phyloP scores from a whole-genome alignment of 2,797 vertebrate genomes.

The Diplodus sargus region DNA sequence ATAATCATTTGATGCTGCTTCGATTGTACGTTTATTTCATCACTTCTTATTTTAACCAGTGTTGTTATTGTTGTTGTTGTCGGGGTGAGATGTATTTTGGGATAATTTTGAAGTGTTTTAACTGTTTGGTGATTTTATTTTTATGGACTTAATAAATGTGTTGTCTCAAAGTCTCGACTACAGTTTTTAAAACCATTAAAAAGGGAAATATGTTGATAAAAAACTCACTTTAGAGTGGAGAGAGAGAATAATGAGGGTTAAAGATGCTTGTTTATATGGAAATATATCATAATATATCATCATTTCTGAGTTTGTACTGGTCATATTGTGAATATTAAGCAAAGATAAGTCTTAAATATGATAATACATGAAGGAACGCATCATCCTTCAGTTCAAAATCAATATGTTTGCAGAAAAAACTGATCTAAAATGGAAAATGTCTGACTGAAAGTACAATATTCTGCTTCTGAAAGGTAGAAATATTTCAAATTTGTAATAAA shows the following conservation, averaged over 20 bases:
- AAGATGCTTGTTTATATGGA: not conserved
- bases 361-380: no score
- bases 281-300: no score
- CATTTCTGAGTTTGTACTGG: no score
- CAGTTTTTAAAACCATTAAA: not conserved
- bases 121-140: constrained; percentile 48
- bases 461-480: no score
- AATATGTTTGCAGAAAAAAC: no score
- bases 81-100: not conserved
- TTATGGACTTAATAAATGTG: constrained; percentile 66
- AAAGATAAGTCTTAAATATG: no score
- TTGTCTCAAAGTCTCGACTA: constrained; percentile 32
- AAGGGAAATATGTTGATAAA: not conserved
- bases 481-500: no score
- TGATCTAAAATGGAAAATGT: no score
- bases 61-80: not conserved
- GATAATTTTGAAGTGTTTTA: constrained; percentile 23
- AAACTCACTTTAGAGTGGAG: not conserved
- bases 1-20: constrained; percentile 51
- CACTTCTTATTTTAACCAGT: constrained; percentile 31
- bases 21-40: constrained; percentile 43
- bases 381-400: no score
- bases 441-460: no score
- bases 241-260: not conserved
- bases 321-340: no score